Conservation (phyloP, 2,113 vertebrate genomes). For the Hippolais icterina region DNA sequence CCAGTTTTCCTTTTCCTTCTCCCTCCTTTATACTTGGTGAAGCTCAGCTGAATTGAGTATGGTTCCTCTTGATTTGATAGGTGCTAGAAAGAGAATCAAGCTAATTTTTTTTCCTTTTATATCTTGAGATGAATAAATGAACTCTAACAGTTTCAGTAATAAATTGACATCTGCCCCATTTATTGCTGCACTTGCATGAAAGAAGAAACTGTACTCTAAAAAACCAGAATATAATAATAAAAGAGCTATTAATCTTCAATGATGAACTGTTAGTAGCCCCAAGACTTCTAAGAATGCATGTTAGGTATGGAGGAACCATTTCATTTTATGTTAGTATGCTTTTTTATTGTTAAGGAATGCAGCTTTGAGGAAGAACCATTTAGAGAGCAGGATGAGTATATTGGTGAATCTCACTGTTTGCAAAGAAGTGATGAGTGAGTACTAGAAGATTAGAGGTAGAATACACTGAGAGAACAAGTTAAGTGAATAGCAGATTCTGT, state of each 20-base stretch:
- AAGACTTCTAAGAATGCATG: not conserved
- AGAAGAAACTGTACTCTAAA: not conserved
- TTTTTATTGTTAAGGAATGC: not conserved
- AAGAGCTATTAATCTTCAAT: not conserved
- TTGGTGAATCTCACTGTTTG: not conserved
- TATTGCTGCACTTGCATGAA: not conserved
- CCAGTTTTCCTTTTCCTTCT: conserved; percentile 3
- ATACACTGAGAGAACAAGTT: not conserved
- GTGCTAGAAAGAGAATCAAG: not conserved
- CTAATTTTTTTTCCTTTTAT: not conserved
- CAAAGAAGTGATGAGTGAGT: not conserved
- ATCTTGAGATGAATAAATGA: not conserved
- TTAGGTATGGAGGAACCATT: not conserved
- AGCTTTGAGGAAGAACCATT: not conserved
- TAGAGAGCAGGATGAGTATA: not conserved
- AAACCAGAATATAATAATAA: not conserved
- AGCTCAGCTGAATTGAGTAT: not conserved
- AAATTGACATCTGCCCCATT: not conserved
- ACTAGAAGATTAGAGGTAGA: not conserved
- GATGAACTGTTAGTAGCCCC: not conserved
- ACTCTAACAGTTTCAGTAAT: not conserved
- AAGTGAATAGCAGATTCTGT: not conserved
- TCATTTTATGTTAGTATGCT: not conserved
- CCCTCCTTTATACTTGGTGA: not conserved
- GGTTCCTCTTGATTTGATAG: not conserved